These are phyloP conservation scores for Pleuronectes platessa DNA, from an alignment of 2,113 vertebrate genomes.

Conservation along the genomic window DNA sequence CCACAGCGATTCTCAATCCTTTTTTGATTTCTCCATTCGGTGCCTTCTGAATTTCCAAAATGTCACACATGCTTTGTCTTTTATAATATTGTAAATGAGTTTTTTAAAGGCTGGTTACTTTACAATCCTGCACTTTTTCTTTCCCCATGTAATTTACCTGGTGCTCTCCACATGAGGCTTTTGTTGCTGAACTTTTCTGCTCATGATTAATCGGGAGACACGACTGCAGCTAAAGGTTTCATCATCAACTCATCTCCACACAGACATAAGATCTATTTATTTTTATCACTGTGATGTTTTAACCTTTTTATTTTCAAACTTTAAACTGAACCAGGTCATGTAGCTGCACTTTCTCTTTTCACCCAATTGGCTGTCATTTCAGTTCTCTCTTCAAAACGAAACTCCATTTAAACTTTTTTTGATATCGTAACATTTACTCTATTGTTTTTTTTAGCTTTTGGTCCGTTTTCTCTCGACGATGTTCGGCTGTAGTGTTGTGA, in stretches of 20 bases:
- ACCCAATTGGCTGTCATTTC: neutral
- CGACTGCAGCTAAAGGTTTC: neutral
- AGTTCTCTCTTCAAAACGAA: neutral
- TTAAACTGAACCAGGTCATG: slow-evolving; percentile 9
- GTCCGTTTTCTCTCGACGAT: neutral
- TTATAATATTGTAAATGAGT: neutral
- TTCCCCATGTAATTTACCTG: neutral
- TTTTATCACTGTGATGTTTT: slow-evolving; percentile 42
- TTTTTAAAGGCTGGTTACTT: neutral
- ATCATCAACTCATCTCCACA: neutral
- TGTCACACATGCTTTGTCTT: neutral
- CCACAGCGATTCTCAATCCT: slow-evolving; percentile 9
- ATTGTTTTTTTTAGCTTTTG: neutral
- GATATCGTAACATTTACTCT: slow-evolving; percentile 4
- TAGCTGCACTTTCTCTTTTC: neutral
- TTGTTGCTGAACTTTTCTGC: neutral
- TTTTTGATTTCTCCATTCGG: slow-evolving; percentile 43
- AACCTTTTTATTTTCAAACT: neutral
- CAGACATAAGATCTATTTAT: slow-evolving; percentile 37
- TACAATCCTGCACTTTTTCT: neutral
- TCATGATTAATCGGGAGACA: slow-evolving; percentile 12
- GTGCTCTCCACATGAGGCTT: slow-evolving; percentile 37
- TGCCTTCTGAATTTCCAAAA: slow-evolving; percentile 60
- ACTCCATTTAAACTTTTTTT: slow-evolving; percentile 21
- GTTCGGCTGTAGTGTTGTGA: slow-evolving; percentile 7